Evolutionary conservation across 2,888 invertebrate species (phyloP).

Genomic region (Mythimna loreyi): DNA sequence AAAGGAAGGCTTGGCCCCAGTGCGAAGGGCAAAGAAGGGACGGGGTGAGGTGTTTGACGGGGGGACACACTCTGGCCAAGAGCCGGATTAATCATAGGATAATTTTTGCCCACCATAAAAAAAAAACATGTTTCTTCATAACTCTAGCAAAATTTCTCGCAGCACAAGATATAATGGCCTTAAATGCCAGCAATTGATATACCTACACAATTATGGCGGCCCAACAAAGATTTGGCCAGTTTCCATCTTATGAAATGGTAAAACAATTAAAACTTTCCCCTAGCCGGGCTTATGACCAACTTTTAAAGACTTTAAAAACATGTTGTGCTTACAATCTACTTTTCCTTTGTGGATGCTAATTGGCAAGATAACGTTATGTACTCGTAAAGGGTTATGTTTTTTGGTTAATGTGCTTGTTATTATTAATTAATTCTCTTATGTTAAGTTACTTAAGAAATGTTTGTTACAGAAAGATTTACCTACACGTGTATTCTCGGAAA

Average conservation of each 20-base stretch:
- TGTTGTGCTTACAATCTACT: constrained; percentile 60
- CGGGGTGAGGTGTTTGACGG: no score
- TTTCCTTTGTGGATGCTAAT: constrained; percentile 57
- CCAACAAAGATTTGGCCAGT: constrained; percentile 61
- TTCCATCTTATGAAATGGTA: constrained; percentile 74
- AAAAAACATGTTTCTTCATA: no score
- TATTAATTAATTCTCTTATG: neutral
- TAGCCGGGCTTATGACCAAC: constrained; percentile 57
- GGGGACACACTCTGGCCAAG: no score
- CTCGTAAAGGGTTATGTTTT: constrained; percentile 35
- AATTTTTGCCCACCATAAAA: no score
- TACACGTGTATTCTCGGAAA: no score
- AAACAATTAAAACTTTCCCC: constrained; percentile 77
- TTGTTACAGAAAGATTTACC: neutral
- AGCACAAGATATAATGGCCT: constrained; percentile 4
- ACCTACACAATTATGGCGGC: constrained; percentile 47
- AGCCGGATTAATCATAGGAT: no score
- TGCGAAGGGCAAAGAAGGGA: no score
- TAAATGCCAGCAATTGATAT: constrained; percentile 48
- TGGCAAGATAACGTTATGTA: constrained; percentile 46
- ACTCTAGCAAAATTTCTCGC: no score
- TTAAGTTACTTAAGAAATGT: neutral
- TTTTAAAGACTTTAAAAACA: constrained; percentile 71
- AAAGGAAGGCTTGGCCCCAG: no score
- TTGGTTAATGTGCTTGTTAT: neutral